Evolutionary conservation across 2,888 invertebrate genomes (phyloP).

Genomic region (Harpagoxenus sublaevis): DNA sequence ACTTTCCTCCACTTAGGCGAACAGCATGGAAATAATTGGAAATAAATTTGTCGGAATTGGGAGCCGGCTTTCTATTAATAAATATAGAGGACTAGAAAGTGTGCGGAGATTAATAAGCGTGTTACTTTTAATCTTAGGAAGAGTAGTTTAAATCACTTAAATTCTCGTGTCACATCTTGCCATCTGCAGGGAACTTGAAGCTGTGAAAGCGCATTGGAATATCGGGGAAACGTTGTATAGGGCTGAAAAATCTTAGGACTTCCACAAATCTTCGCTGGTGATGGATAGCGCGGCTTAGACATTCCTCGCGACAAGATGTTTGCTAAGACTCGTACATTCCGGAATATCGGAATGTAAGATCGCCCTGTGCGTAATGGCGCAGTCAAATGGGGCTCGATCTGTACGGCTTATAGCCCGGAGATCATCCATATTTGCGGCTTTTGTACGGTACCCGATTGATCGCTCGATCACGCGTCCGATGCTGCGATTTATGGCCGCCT

Average conservation of each 20-base stretch:
- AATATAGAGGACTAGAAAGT: constrained; percentile 29
- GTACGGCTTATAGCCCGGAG: background rate
- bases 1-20: constrained; percentile 1
- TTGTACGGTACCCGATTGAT: constrained; percentile 25
- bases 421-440: constrained; percentile 42
- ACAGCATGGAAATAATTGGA: constrained; percentile 5
- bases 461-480: constrained; percentile 39
- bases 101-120: constrained; percentile 9
- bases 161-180: background rate
- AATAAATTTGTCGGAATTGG: constrained; percentile 14
- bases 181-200: background rate
- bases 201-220: background rate
- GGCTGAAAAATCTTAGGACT: background rate
- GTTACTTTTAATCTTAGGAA: background rate
- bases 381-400: constrained; percentile 33
- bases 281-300: constrained; percentile 3
- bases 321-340: constrained; percentile 13
- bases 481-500: constrained; percentile 20
- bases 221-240: background rate
- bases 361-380: background rate
- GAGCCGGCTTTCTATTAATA: constrained; percentile 16
- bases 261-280: constrained; percentile 16
- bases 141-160: background rate
- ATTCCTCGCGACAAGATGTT: constrained; percentile 20
- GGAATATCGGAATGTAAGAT: constrained; percentile 38